Conservation (phyloP, 1,140 invertebrate genomes). For the Pantala flavescens region DNA sequence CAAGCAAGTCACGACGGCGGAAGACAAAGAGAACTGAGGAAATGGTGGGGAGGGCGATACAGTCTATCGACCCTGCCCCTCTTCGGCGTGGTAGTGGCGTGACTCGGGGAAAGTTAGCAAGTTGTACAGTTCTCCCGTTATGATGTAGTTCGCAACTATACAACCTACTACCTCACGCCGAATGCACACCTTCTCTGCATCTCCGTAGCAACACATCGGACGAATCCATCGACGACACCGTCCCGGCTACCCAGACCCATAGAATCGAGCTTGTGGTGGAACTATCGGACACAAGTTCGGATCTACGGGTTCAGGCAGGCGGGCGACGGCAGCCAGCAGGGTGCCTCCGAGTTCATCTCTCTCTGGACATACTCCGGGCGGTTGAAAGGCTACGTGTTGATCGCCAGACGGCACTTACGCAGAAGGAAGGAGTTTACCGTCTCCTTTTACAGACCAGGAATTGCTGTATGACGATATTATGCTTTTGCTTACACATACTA, state of each 20-base stretch:
- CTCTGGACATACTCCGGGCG: no score
- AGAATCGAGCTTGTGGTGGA: conserved; percentile 36
- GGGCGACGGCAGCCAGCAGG: background rate
- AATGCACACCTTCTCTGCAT: conserved; percentile 22
- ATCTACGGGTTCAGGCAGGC: conserved; percentile 35
- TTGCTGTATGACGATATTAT: no score
- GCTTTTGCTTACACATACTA: no score
- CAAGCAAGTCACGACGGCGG: background rate
- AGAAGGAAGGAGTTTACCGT: no score
- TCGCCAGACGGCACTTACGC: no score
- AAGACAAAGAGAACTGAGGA: background rate
- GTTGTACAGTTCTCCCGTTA: conserved; percentile 57
- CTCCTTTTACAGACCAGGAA: no score
- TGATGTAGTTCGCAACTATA: conserved; percentile 59
- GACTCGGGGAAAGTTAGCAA: conserved; percentile 59
- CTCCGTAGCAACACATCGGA: background rate
- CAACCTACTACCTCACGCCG: conserved; percentile 67
- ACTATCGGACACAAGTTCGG: conserved; percentile 36
- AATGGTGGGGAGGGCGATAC: background rate
- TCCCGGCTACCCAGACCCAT: conserved; percentile 33
- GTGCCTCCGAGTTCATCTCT: no score
- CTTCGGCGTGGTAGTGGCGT: background rate
- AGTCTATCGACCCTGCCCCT: background rate
- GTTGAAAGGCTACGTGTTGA: no score
- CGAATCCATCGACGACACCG: conserved; percentile 14